A percentile compares a stretch with the other conserved stretches of the same genome.
Conservation (phyloP, 2,888 invertebrate species). For the Polyommatus iphigenia region DNA sequence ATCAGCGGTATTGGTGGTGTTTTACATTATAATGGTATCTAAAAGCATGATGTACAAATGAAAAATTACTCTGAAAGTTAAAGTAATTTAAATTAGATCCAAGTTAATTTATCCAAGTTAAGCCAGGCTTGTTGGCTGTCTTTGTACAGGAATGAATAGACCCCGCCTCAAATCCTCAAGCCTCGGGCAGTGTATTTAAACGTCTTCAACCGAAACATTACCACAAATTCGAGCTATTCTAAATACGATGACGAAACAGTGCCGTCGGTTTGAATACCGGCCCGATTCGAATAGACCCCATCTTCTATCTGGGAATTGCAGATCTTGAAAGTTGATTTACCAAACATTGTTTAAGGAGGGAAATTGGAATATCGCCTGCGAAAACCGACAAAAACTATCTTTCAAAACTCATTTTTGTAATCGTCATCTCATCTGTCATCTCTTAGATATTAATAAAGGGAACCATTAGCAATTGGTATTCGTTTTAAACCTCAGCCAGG, state of each 20-base stretch:
- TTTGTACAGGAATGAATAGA: not conserved
- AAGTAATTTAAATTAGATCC: not conserved
- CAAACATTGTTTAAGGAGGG: not conserved
- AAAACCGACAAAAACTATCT: too few species aligned
- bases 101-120: not conserved
- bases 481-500: too few species aligned
- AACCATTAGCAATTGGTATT: too few species aligned
- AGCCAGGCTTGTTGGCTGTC: not conserved
- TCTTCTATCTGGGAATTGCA: not conserved
- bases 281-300: not conserved
- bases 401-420: too few species aligned
- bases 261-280: not conserved
- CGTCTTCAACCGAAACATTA: constrained; percentile 3
- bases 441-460: too few species aligned
- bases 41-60: too few species aligned
- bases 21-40: too few species aligned
- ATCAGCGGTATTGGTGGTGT: too few species aligned
- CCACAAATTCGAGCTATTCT: constrained; percentile 8
- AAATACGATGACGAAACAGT: constrained; percentile 4
- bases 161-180: not conserved
- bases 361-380: not conserved
- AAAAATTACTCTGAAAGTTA: not conserved
- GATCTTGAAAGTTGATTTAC: not conserved
- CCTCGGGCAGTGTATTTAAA: not conserved
- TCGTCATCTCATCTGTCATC: too few species aligned